A percentile compares a stretch with the other conserved stretches of the same genome.
phyloP scores from a whole-genome alignment of 2,113 vertebrate genomes.

The Hystrix brachyura region DNA sequence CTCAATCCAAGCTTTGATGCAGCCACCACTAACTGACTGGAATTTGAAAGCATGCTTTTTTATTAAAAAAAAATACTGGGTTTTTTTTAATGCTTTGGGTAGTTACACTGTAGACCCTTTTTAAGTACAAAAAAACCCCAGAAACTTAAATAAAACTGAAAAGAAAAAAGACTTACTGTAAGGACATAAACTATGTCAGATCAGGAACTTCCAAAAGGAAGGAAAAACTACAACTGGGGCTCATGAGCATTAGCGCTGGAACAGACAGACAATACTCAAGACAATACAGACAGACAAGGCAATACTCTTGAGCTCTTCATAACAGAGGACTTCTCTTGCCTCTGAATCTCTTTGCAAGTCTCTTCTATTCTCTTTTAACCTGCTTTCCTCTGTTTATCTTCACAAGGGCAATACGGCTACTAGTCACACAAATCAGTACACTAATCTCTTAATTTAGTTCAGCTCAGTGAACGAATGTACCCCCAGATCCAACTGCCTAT shows the following conservation, averaged over 20 bases:
- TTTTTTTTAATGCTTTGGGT: neutral
- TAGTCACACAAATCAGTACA: neutral
- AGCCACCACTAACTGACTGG: neutral
- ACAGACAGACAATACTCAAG: neutral
- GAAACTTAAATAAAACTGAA: conserved; percentile 20
- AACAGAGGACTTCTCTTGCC: neutral
- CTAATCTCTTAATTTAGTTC: neutral
- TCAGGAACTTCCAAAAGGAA: neutral
- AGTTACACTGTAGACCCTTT: neutral
- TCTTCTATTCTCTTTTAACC: neutral
- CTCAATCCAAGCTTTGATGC: neutral
- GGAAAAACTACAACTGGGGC: neutral
- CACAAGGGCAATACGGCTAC: neutral
- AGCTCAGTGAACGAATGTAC: neutral
- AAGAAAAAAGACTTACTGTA: neutral
- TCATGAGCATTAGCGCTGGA: neutral
- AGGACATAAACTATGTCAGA: neutral
- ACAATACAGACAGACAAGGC: neutral
- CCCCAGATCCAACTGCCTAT: neutral
- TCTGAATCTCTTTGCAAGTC: neutral
- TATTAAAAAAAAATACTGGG: neutral
- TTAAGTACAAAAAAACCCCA: neutral
- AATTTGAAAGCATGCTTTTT: conserved; percentile 14
- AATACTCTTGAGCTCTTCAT: neutral
- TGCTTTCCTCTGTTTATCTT: neutral